phyloP scores from a whole-genome alignment of 2,888 invertebrate species.

The Scaptomyza flava region DNA sequence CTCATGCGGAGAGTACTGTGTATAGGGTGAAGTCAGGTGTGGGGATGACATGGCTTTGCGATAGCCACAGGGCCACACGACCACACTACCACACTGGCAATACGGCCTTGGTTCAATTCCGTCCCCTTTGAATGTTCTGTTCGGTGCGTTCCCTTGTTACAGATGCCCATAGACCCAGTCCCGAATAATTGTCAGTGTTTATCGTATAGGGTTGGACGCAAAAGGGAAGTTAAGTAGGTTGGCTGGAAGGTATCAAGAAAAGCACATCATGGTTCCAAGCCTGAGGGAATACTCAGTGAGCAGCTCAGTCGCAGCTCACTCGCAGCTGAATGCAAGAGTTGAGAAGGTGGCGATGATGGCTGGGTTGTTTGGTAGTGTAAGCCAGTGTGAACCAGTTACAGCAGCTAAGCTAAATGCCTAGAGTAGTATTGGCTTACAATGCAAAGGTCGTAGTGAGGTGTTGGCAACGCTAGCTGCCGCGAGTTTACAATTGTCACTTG shows the following conservation, averaged over 20 bases:
- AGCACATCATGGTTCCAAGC: constrained; percentile 5
- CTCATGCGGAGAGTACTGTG: not conserved
- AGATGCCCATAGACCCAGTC: constrained; percentile 36
- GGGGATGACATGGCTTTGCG: constrained; percentile 30
- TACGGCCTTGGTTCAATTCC: constrained; percentile 19
- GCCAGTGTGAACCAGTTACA: constrained; percentile 21
- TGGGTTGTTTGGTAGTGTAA: constrained; percentile 2
- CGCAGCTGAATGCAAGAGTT: not conserved
- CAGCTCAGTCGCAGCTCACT: not conserved
- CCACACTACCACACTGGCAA: constrained; percentile 10
- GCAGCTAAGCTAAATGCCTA: not conserved
- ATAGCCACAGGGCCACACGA: constrained; percentile 2
- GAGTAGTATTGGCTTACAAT: not conserved
- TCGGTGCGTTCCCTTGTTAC: constrained; percentile 57
- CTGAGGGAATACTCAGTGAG: not conserved
- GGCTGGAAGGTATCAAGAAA: constrained; percentile 4
- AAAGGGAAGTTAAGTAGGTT: not conserved
- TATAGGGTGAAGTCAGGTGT: constrained; percentile 34
- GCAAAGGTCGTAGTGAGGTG: not conserved
- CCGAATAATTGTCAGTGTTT: constrained; percentile 4
- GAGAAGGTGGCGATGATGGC: not conserved
- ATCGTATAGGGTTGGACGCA: not conserved
- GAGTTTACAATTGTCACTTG: constrained; percentile 9
- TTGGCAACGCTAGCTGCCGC: not conserved
- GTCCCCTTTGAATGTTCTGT: constrained; percentile 21